These are phyloP conservation scores for Malurus cyaneus DNA, from an alignment of 2,113 vertebrate species.

Conservation along the genomic window DNA sequence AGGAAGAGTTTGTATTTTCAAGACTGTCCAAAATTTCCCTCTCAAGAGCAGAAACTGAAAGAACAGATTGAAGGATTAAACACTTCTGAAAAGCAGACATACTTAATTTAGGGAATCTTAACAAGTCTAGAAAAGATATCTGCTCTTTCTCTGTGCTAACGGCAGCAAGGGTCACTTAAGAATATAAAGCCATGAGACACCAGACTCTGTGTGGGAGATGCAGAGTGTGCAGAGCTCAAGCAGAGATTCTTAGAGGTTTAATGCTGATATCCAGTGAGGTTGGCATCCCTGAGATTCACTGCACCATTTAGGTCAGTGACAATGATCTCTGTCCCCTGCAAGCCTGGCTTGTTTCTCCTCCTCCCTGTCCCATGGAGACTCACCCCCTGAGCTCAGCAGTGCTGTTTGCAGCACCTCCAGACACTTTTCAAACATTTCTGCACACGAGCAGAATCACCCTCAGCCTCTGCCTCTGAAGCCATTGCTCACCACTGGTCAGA, in stretches of 20 bases:
- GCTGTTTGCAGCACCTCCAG: background rate
- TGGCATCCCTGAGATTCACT: background rate
- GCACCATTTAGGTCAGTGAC: background rate
- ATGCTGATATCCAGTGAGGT: background rate
- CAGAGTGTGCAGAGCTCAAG: too few relatives aligned
- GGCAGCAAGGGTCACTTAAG: background rate
- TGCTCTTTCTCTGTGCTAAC: background rate
- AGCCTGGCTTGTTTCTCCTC: background rate
- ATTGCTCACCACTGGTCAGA: background rate
- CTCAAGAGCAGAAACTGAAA: background rate
- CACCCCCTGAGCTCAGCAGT: background rate
- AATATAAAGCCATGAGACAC: background rate
- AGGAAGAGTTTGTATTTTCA: background rate
- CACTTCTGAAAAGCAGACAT: background rate
- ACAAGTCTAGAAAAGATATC: background rate
- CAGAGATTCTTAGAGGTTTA: background rate
- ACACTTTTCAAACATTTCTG: background rate
- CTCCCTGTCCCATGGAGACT: background rate
- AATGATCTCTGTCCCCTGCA: background rate
- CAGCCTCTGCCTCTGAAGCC: background rate
- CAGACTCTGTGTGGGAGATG: background rate
- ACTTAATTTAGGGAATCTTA: background rate
- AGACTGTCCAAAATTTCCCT: background rate
- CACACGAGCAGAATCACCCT: background rate
- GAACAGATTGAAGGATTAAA: background rate